Evolutionary conservation across 64 coral and sea anemone species (phyloP).

Genomic region (Porites australiensis): DNA sequence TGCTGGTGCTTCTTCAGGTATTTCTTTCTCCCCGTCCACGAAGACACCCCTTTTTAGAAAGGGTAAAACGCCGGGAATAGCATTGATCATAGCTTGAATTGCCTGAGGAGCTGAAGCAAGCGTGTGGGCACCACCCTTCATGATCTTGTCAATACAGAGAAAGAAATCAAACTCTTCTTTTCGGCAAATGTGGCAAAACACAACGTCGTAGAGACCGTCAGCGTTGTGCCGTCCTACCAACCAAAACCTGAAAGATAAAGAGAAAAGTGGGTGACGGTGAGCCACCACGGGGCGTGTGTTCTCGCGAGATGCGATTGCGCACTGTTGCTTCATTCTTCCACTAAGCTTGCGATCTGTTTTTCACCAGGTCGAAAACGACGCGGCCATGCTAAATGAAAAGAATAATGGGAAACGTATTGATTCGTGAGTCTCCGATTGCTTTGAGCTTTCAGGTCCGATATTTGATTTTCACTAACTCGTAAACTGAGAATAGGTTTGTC

Average conservation of each 20-base stretch:
- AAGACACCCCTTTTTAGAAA: slow-evolving; percentile 1
- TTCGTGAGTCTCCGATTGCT: no score
- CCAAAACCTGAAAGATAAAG: slow-evolving; percentile 53
- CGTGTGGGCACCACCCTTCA: slow-evolving; percentile 6
- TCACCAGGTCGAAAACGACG: no score
- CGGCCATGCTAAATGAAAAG: no score
- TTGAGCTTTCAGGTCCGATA: no score
- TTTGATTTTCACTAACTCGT: no score
- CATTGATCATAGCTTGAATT: not conserved
- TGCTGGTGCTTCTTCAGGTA: not conserved
- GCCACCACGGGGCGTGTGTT: no score
- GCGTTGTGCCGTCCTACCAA: slow-evolving; percentile 40
- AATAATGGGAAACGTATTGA: no score
- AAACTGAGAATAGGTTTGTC: no score
- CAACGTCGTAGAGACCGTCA: slow-evolving; percentile 63
- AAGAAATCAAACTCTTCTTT: slow-evolving; percentile 70
- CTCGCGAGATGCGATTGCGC: no score
- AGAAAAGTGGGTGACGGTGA: no score
- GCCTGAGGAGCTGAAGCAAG: not conserved
- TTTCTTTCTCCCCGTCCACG: not conserved
- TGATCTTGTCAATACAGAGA: slow-evolving; percentile 9
- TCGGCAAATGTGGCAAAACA: slow-evolving; percentile 67
- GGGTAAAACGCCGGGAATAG: not conserved
- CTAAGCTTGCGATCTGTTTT: no score
- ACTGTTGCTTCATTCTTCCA: no score